These are phyloP conservation scores for Archips crataeganus DNA, from an alignment of 2,888 invertebrate species.

Conservation along the genomic window DNA sequence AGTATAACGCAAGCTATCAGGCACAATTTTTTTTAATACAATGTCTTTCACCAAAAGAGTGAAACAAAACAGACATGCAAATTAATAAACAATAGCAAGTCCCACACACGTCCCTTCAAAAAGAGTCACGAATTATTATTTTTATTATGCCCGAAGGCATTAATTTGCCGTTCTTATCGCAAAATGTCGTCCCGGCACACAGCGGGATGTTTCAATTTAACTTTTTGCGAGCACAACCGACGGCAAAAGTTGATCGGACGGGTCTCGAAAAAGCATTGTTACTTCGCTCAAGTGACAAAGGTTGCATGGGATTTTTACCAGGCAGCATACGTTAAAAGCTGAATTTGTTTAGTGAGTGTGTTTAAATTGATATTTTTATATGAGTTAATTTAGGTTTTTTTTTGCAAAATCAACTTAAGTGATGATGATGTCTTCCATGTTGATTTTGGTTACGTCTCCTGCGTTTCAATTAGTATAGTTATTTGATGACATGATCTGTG, in stretches of 20 bases:
- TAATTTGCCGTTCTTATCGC: constrained; percentile 26
- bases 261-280: constrained; percentile 43
- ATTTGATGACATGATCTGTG: too few species aligned
- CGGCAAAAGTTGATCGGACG: constrained; percentile 36
- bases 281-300: constrained; percentile 39
- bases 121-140: constrained; percentile 2
- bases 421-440: too few species aligned
- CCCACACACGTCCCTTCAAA: background rate
- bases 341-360: background rate
- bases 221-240: constrained; percentile 59
- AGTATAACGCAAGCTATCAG: too few species aligned
- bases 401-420: background rate
- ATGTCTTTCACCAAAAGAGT: background rate
- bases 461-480: too few species aligned
- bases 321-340: constrained; percentile 15
- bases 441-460: background rate
- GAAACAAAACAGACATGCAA: background rate
- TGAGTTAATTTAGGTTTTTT: background rate
- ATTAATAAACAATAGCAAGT: background rate
- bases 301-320: constrained; percentile 30
- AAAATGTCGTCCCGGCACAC: constrained; percentile 7
- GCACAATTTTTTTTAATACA: too few species aligned
- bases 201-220: constrained; percentile 71
- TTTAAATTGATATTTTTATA: background rate
- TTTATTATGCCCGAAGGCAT: constrained; percentile 15